Conservation (phyloP, 2,113 vertebrate genomes). For the Synodontis membranacea region DNA sequence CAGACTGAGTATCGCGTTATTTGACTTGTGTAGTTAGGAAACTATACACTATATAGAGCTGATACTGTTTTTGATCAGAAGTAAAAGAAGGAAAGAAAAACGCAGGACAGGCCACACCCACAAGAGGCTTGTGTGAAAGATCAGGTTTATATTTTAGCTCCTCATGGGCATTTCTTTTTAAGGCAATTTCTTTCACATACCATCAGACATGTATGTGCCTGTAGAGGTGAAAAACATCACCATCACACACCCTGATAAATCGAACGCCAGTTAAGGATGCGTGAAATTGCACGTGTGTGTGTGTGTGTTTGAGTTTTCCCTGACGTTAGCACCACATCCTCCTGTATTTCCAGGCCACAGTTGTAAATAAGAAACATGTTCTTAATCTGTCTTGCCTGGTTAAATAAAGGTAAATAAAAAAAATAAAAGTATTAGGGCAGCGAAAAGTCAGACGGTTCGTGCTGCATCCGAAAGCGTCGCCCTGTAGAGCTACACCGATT, state of each 20-base stretch:
- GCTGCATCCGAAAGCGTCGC: not conserved
- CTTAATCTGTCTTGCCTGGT: no score
- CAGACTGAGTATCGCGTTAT: not conserved
- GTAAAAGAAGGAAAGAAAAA: not conserved
- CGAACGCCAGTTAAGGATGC: not conserved
- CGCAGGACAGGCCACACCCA: not conserved
- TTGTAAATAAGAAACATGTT: no score
- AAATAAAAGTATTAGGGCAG: no score
- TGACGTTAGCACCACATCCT: not conserved
- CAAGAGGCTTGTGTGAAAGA: not conserved
- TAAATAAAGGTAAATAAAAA: no score
- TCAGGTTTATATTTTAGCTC: not conserved
- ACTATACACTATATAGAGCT: not conserved
- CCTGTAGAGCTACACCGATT: not conserved
- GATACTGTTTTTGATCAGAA: not conserved
- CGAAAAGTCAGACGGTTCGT: not conserved
- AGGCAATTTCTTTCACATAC: not conserved
- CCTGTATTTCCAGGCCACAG: no score
- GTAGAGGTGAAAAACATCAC: not conserved
- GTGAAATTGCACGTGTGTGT: not conserved
- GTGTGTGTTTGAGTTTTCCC: not conserved
- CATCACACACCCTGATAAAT: not conserved
- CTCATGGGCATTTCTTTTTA: not conserved
- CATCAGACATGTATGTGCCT: constrained; percentile 11
- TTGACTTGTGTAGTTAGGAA: not conserved